Percentiles rank a stretch among this genome's conserved stretches.
Evolutionary conservation across 2,797 vertebrate species (phyloP).

Genomic region (Orestias chungarensis): DNA sequence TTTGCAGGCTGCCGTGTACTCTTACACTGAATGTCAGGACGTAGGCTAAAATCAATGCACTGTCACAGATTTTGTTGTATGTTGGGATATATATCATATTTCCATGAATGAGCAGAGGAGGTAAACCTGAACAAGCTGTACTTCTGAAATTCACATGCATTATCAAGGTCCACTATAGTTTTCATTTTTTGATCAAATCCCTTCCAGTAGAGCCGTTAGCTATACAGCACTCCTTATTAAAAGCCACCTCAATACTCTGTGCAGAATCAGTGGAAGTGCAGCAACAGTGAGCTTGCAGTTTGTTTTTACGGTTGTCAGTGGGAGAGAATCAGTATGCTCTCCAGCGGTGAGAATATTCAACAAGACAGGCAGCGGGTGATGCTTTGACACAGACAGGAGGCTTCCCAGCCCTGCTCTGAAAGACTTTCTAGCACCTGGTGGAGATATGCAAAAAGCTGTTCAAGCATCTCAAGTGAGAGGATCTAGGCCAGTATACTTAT

Average conservation of each 20-base stretch:
- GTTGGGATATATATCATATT: slow-evolving; percentile 6
- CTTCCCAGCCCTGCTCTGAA: slow-evolving; percentile 28
- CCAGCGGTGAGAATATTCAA: slow-evolving; percentile 36
- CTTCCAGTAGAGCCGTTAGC: not conserved
- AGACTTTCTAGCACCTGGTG: slow-evolving; percentile 38
- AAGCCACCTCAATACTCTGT: not conserved
- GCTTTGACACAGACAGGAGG: slow-evolving; percentile 39
- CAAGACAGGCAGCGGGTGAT: slow-evolving; percentile 21
- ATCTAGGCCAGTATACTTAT: slow-evolving; percentile 31
- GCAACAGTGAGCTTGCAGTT: not conserved
- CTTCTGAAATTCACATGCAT: not conserved
- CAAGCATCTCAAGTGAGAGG: not conserved
- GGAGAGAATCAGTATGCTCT: slow-evolving; percentile 22
- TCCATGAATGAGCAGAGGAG: slow-evolving; percentile 3
- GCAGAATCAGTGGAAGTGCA: slow-evolving; percentile 7
- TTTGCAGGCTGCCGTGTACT: not conserved
- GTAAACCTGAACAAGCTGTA: not conserved
- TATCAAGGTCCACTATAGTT: not conserved
- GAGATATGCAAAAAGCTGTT: slow-evolving; percentile 19
- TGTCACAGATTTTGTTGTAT: not conserved
- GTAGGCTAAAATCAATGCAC: slow-evolving; percentile 33
- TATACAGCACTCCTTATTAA: not conserved
- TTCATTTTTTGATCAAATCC: not conserved
- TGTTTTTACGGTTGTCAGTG: not conserved
- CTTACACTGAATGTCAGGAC: slow-evolving; percentile 27